phyloP scores from a whole-genome alignment of 2,888 invertebrate genomes.

The Ischnus inquisitorius region DNA sequence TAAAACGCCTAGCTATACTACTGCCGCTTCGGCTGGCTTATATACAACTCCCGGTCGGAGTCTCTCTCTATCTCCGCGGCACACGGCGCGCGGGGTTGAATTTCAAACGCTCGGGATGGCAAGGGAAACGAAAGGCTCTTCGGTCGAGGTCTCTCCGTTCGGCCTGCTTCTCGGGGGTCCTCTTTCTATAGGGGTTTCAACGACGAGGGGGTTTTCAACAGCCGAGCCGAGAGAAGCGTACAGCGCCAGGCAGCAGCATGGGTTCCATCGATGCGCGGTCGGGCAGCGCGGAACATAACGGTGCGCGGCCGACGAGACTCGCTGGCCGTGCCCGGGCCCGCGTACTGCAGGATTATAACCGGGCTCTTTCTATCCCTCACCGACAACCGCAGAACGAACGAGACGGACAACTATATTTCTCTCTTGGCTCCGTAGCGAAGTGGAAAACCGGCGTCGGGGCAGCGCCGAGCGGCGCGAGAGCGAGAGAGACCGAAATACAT shows the following conservation, averaged over 20 bases:
- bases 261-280: conserved; percentile 67
- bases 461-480: conserved; percentile 15
- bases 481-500: conserved; percentile 38
- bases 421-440: conserved; percentile 55
- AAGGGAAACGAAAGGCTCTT: conserved; percentile 75
- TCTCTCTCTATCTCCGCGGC: conserved; percentile 52
- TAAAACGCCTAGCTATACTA: conserved; percentile 18
- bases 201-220: conserved; percentile 77
- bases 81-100: conserved; percentile 80
- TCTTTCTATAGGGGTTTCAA: conserved; percentile 77
- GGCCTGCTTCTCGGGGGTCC: conserved; percentile 70
- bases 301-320: conserved; percentile 74
- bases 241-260: conserved; percentile 52
- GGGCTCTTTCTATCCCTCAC: conserved; percentile 66
- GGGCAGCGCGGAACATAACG: conserved; percentile 79
- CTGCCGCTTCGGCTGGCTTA: conserved; percentile 28
- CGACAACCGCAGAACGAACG: conserved; percentile 26
- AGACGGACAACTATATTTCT: conserved; percentile 69
- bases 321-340: conserved; percentile 75
- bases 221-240: conserved; percentile 37
- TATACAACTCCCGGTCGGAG: conserved; percentile 12
- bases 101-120: conserved; percentile 80
- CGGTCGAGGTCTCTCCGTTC: conserved; percentile 41
- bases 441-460: conserved; percentile 60
- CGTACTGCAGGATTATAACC: conserved; percentile 80